Percentiles rank a stretch among this genome's conserved stretches.
Evolutionary conservation across 2,113 vertebrate genomes (phyloP).

Genomic region (Physeter macrocephalus): DNA sequence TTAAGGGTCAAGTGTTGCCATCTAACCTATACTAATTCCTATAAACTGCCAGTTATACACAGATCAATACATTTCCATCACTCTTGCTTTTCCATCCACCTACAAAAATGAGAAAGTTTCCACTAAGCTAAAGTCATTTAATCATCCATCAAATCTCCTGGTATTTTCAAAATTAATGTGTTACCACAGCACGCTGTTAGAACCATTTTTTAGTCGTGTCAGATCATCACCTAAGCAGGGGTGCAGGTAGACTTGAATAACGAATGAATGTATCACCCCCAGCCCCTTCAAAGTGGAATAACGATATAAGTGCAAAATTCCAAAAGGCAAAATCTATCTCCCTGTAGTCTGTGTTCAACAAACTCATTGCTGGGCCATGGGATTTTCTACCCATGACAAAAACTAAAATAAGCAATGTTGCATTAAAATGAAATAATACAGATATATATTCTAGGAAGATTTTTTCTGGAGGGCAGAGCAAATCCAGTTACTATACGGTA

Average conservation of each 20-base stretch:
- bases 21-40: background rate
- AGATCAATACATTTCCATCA: background rate
- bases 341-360: background rate
- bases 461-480: background rate
- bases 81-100: constrained; percentile 56
- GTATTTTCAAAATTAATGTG: constrained; percentile 77
- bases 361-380: background rate
- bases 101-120: constrained; percentile 77
- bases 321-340: background rate
- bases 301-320: background rate
- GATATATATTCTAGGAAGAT: background rate
- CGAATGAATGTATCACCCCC: constrained; percentile 6
- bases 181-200: constrained; percentile 56
- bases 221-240: constrained; percentile 69
- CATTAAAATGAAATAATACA: background rate
- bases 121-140: constrained; percentile 68
- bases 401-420: background rate
- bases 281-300: background rate
- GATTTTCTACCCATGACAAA: background rate
- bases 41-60: background rate
- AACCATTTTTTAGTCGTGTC: constrained; percentile 56
- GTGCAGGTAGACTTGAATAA: constrained; percentile 62
- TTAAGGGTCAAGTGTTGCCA: background rate
- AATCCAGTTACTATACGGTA: background rate
- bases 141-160: constrained; percentile 77